A percentile compares a stretch with the other conserved stretches of the same genome.
Evolutionary conservation across 2,888 invertebrate species (phyloP).

Genomic region (Nemurella pictetii): DNA sequence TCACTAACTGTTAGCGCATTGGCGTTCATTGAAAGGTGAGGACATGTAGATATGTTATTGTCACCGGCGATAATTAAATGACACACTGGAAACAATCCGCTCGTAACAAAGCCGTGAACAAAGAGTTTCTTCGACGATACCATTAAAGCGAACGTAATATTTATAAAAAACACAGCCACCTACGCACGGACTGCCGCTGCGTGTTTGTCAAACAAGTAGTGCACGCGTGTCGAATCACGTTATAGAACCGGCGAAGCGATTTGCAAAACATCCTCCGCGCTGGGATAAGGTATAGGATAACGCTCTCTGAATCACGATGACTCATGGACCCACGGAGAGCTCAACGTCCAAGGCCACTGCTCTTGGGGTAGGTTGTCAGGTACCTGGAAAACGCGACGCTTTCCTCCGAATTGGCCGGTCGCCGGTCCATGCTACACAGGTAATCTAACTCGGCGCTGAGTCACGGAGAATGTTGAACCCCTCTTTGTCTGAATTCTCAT

Average conservation of each 20-base stretch:
- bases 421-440: not conserved
- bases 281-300: not conserved
- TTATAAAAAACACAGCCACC: not conserved
- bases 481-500: not conserved
- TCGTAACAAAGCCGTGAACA: not conserved
- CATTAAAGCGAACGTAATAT: not conserved
- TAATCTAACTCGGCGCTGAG: too few relatives aligned
- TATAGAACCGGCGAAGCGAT: not conserved
- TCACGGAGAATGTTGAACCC: not conserved
- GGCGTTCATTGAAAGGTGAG: not conserved
- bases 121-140: not conserved
- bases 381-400: not conserved
- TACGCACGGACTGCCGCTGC: not conserved
- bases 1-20: not conserved
- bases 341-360: not conserved
- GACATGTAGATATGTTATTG: not conserved
- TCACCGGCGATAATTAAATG: not conserved
- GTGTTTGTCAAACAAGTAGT: not conserved
- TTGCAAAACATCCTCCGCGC: not conserved
- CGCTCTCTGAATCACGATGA: not conserved
- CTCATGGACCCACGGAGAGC: not conserved
- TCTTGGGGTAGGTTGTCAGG: not conserved
- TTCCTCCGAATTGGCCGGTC: not conserved
- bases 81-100: not conserved
- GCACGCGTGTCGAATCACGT: not conserved